Conservation (phyloP, 1,140 invertebrate species). For the Asobara japonica region DNA sequence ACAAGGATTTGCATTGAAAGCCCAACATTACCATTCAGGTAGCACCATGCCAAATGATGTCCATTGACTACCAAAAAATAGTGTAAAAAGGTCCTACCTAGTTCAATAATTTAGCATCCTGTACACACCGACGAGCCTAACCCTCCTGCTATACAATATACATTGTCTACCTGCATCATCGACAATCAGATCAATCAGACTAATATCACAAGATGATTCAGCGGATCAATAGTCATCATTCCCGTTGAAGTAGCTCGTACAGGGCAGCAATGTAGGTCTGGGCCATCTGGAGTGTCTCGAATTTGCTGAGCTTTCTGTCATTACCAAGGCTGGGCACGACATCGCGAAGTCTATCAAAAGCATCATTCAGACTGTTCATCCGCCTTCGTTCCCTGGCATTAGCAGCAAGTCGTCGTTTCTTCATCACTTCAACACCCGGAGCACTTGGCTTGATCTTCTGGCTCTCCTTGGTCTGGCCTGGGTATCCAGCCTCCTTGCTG, state of each 20-base stretch:
- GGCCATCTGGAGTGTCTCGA: conserved; percentile 85
- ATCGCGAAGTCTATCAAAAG: conserved; percentile 79
- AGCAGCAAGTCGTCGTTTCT: conserved; percentile 74
- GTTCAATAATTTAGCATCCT: too few species aligned
- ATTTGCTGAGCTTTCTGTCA: conserved; percentile 82
- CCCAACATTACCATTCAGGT: too few species aligned
- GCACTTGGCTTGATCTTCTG: conserved; percentile 61
- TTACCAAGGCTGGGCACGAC: conserved; percentile 78
- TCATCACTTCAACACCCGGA: conserved; percentile 67
- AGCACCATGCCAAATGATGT: too few species aligned
- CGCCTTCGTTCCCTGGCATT: conserved; percentile 82
- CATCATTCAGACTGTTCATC: conserved; percentile 86
- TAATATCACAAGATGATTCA: background rate
- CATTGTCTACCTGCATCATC: background rate
- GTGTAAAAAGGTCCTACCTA: too few species aligned
- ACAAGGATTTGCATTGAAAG: too few species aligned
- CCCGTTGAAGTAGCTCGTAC: conserved; percentile 68
- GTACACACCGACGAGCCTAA: too few species aligned
- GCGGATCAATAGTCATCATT: conserved; percentile 42
- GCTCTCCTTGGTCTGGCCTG: background rate
- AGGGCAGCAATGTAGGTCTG: conserved; percentile 81
- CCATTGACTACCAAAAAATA: too few species aligned
- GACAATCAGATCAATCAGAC: background rate
- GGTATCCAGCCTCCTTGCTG: too few species aligned
- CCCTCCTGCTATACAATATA: background rate